Base-by-base conservation (phyloP, 2,113 vertebrate genomes). In the Menidia beryllina region DNA sequence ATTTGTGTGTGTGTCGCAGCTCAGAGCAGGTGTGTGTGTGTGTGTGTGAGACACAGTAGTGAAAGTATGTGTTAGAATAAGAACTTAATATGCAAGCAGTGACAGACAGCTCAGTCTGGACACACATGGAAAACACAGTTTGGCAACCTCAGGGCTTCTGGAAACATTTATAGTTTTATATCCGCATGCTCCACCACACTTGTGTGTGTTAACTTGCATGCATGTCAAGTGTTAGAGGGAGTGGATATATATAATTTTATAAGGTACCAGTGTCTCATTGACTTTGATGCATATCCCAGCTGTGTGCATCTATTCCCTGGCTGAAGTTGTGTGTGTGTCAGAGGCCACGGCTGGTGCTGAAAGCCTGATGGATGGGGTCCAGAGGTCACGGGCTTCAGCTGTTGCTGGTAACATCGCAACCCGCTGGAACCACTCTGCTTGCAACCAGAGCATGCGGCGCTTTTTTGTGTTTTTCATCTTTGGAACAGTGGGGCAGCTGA, bases 341-440 rank as follows among this genome's bases (percentile, higher is more conserved):
- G 77, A 76, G 80, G 70, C 81, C 77, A 75, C 9, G 62, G 74
- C 66, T 53, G 77, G 74, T 73, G 86, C 76, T 90, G 89, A 90
- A 87, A 91, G 88, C 62, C 79, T 84, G 89, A 91, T 83, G 86
- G 89, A 89, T 83, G 81, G 50, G 65, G 77, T 84, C 75, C 73
- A 75, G 73, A 49, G 84, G 86, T 87, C 83, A 84, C 10, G 66
- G 84, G 82, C 82, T 77, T 91, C 89, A 88, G 88, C 89, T 91
- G 89, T 87, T 86, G 72, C 63, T 67, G 81, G 83, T 52, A 67
- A 26, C 86, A 72, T 65, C 75, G 20, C 77, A 74, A 52, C 50
- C 38, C 70, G 1, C 54, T 20, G 34, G 78, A 45, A 74, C 64
- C 64, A 19, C 38, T 20, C 65, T 11, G 62, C 75, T 66, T 25